phyloP scores from a whole-genome alignment of 2,113 vertebrate species.

The Poeciliopsis occidentalis region DNA sequence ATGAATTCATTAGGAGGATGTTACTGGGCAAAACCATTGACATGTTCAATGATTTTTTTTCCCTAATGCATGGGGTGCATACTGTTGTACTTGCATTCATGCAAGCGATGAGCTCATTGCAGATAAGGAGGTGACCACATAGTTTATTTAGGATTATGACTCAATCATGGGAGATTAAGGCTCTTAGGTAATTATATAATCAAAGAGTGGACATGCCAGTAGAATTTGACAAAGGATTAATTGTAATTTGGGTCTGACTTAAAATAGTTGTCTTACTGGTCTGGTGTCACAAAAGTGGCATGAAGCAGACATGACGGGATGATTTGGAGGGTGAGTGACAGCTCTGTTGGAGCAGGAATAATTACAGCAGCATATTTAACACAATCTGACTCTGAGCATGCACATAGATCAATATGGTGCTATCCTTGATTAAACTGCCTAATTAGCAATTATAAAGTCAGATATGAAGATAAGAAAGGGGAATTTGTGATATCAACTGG shows the following conservation, averaged over 20 bases:
- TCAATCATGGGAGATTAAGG: conserved; percentile 76
- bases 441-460: too few species aligned
- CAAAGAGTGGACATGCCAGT: conserved; percentile 78
- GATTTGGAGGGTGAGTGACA: conserved; percentile 68
- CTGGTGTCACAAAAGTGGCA: conserved; percentile 37
- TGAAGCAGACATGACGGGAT: conserved; percentile 59
- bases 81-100: conserved; percentile 39
- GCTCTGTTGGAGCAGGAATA: conserved; percentile 60
- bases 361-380: conserved; percentile 58
- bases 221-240: conserved; percentile 78
- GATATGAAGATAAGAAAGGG: too few species aligned
- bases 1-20: neutral
- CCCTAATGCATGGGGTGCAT: conserved; percentile 47
- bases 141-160: conserved; percentile 78
- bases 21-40: neutral
- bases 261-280: conserved; percentile 61
- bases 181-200: conserved; percentile 81
- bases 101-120: conserved; percentile 61
- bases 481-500: conserved; percentile 21
- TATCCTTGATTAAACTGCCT: conserved; percentile 66
- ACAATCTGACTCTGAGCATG: conserved; percentile 19
- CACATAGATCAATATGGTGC: conserved; percentile 53
- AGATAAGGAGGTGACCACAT: conserved; percentile 63
- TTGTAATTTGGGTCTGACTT: conserved; percentile 71
- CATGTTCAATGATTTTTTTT: neutral